These are phyloP conservation scores for Fundulus diaphanus DNA, from an alignment of 2,797 vertebrate genomes.

Conservation along the genomic window DNA sequence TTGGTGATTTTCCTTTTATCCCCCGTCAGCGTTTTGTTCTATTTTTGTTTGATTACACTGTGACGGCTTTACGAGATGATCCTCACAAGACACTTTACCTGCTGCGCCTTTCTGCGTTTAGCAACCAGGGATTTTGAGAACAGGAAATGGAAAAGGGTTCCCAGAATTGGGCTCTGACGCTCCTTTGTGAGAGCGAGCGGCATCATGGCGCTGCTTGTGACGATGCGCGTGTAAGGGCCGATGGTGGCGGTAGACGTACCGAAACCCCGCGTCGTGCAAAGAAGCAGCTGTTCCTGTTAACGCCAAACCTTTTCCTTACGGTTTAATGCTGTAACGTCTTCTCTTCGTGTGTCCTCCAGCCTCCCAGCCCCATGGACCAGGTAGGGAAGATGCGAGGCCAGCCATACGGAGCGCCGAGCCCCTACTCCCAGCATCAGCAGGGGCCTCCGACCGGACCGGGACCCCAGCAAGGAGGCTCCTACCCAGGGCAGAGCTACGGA, in stretches of 20 bases:
- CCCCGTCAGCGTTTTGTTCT: slow-evolving; percentile 56
- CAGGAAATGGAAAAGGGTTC: slow-evolving; percentile 19
- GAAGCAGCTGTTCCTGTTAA: background rate
- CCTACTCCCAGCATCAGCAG: slow-evolving; percentile 86
- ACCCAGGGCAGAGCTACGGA: slow-evolving; percentile 72
- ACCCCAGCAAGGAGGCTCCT: slow-evolving; percentile 72
- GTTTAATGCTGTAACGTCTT: background rate
- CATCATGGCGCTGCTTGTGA: background rate
- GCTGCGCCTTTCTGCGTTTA: slow-evolving; percentile 31
- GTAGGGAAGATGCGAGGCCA: slow-evolving; percentile 97
- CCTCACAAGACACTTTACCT: slow-evolving; percentile 15
- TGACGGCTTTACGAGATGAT: slow-evolving; percentile 53
- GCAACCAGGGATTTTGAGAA: slow-evolving; percentile 41
- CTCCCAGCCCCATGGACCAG: slow-evolving; percentile 96
- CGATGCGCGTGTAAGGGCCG: background rate
- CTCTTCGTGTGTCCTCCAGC: slow-evolving; percentile 74
- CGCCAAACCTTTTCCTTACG: background rate
- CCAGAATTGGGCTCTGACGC: slow-evolving; percentile 17
- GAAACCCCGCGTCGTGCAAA: no score
- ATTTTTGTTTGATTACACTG: slow-evolving; percentile 56
- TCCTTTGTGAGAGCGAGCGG: background rate
- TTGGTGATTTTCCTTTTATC: slow-evolving; percentile 21
- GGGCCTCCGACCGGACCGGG: slow-evolving; percentile 65
- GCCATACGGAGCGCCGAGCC: slow-evolving; percentile 88
- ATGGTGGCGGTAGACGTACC: no score